Percentiles rank a stretch among this genome's conserved stretches.
phyloP scores from a whole-genome alignment of 2,797 vertebrate genomes.

The Anomalospiza imberbis region DNA sequence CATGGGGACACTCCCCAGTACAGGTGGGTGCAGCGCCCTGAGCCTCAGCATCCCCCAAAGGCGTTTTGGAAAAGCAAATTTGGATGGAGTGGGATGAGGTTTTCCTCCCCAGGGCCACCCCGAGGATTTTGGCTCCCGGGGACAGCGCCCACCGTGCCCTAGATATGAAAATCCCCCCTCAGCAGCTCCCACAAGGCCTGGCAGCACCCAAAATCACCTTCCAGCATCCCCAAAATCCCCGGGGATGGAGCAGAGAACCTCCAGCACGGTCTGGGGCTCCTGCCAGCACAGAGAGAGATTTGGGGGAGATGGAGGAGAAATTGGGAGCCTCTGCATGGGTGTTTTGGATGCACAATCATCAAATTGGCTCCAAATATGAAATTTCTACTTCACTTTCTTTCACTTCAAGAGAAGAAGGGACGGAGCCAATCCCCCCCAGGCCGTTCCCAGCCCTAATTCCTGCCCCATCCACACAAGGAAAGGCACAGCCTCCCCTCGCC shows the following conservation, averaged over 20 bases:
- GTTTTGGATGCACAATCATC: background rate
- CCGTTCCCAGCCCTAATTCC: background rate
- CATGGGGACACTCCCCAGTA: background rate
- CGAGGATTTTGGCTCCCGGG: background rate
- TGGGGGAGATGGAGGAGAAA: background rate
- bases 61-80: background rate
- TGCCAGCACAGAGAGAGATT: background rate
- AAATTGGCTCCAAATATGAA: rapidly evolving
- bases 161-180: rapidly evolving
- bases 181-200: rapidly evolving
- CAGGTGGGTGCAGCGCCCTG: background rate
- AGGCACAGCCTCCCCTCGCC: rapidly evolving
- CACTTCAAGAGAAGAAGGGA: background rate
- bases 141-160: background rate
- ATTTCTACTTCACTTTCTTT: background rate
- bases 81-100: background rate
- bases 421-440: rapidly evolving
- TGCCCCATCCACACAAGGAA: background rate
- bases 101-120: background rate
- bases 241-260: background rate
- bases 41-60: background rate
- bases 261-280: background rate
- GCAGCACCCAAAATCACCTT: background rate
- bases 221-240: background rate
- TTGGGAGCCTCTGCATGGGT: rapidly evolving